Evolutionary conservation across 2,888 invertebrate genomes (phyloP), one percentile per base, ranked within the genome.

Genomic region (Chydorus sphaericus): DNA sequence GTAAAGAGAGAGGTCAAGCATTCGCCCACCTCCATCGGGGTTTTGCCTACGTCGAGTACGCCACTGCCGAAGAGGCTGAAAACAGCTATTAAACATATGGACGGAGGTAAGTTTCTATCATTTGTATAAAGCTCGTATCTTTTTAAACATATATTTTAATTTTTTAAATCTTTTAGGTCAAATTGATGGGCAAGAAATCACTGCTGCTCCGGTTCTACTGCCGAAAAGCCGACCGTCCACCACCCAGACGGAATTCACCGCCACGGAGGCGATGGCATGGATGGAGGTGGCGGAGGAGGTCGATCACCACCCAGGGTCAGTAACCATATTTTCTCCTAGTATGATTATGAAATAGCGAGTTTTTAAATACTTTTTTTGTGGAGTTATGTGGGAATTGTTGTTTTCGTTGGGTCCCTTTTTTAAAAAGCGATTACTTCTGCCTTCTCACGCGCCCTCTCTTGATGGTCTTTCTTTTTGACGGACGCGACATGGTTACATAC

Each of bases 21-120:
- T 26, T 44, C 5, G 81, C 84, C 0, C 84, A 86, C 66, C 79
- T 89, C 62, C 87, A 89, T n/a, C 79, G 89, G 29, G 93, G 94
- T 1, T 89, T 88, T 70, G 93, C 92, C 11, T 97, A 96, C 69
- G 87, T 98, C 2, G 97, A 98, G 66, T 98, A 86, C 71, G 83
- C 81, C 61, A 89, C 82, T 55, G 77, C 92, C 0, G 96, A 96
- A 62, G 94, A 96, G 70, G 96, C 97, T 20, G 94, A 96, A 69
- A 92, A 93, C 70, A n/a, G 97, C 97, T 1, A 90, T 97, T 82
- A 96, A 96, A 70, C 92, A 96, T 67, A 97, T 98, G 97, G 96
- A 98, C 73, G 97, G 96, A 68, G 98, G 86, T 81, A 72, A 60
- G 59, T 49, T n/a, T n/a, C n/a, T n/a, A n/a, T n/a, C n/a, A n/a